Base-by-base conservation (phyloP, 2,797 vertebrate genomes). In the Hybognathus amarus region DNA sequence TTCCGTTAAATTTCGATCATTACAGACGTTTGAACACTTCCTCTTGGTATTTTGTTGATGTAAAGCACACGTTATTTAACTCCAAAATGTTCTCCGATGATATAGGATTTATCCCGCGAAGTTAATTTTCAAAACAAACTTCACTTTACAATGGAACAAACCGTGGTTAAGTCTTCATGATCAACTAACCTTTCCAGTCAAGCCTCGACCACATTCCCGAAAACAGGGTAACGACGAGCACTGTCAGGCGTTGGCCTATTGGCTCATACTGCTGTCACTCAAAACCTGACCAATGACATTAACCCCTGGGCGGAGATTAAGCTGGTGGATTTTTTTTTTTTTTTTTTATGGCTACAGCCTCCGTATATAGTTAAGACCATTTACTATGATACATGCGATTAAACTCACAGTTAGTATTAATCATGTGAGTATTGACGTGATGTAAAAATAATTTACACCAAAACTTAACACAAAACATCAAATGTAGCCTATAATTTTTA, bases 1-100 rank as follows among this genome's bases (percentile, higher is more conserved):
- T 95, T 94, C 93, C 93, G 92, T 92, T 90, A 89, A 77, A 86
- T 83, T 91, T 87, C 82, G 89, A 76, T 85, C 94, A 95, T 95
- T 85, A 89, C 90, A 89, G 74, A 64, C 47, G 82, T 74, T 59
- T 71, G 78, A 80, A 86, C 66, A 20, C 85, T 71, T 75, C 67
- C 52, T 69, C 66, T 63, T 24, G 36, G 36, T 79, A 11, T 61
- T 75, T 77, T 64, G 18, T 42, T 67, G 70, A 40, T 38, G 45
- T 10, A 38, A 50, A 66, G 3, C 2, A 30, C 1, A 56, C 20
- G 68, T 33, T 54, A 33, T 80, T n/a, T 33, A 13, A 22, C n/a
- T 69, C 64, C 71, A 13, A 70, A 36, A 38, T 20, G 33, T 1
- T 30, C 9, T 61, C 20, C 1, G 38, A 4, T n/a, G 3, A 13